Percentiles rank a stretch among this genome's conserved stretches.
Conservation (phyloP, 1,140 invertebrate genomes). For the Cecropterus lyciades region DNA sequence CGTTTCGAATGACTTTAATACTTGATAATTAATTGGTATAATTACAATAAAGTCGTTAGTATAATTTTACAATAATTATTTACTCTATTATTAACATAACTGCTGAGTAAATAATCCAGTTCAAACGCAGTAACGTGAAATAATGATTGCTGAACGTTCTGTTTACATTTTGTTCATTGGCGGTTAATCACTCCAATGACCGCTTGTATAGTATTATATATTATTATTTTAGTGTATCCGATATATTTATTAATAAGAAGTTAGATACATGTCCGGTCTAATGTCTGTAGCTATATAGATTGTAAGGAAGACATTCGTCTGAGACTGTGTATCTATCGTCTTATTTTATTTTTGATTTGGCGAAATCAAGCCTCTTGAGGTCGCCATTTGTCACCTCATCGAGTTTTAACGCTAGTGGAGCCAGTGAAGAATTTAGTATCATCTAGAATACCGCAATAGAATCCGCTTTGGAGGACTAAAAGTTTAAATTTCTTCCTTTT, state of each 20-base stretch:
- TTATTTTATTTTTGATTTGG: conserved; percentile 16
- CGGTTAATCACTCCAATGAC: background rate
- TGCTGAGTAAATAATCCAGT: too few species aligned
- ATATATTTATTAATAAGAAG: background rate
- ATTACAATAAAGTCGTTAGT: too few species aligned
- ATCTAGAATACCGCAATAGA: conserved; percentile 24
- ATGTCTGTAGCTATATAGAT: conserved; percentile 32
- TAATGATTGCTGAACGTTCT: background rate
- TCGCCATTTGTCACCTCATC: conserved; percentile 28
- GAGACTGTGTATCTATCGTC: conserved; percentile 19
- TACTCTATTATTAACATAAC: too few species aligned
- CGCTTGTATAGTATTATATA: conserved; percentile 6
- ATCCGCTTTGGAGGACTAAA: background rate
- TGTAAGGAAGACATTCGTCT: conserved; percentile 23
- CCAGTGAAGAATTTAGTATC: conserved; percentile 38
- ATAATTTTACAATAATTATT: too few species aligned
- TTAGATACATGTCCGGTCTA: conserved; percentile 19
- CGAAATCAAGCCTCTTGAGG: conserved; percentile 12
- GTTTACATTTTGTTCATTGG: conserved; percentile 10
- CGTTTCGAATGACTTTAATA: too few species aligned
- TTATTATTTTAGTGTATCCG: background rate
- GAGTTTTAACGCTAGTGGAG: conserved; percentile 36
- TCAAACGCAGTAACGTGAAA: too few species aligned
- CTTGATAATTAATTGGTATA: too few species aligned
- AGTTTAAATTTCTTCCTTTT: background rate